Base-by-base conservation (phyloP, 2,797 vertebrate species). In the Neosalanx taihuensis region DNA sequence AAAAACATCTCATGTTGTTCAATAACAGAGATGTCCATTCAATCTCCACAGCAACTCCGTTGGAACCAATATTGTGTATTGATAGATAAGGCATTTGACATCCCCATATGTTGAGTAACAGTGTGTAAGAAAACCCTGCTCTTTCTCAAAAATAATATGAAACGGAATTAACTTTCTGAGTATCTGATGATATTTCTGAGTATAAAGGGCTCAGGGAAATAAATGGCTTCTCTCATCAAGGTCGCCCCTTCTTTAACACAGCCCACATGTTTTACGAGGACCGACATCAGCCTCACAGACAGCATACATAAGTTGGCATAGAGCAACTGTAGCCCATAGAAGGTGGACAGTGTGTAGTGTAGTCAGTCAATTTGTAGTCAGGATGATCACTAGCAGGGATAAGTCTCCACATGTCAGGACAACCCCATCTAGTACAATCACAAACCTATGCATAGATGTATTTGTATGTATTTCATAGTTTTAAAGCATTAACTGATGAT, bases 151-250 rank as follows among this genome's bases (percentile, higher is more conserved):
- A 53, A 86, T 85, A 87, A 90, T 90, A 85, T 90, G 61, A 83
- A 83, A 86, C 86, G 77, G 78, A 85, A 81, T 89, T 72, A 68
- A 83, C 83, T 89, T 89, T 87, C 87, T 87, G 87, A 87, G 90
- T 85, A 91, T 86, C 86, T 86, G 90, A 85, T 89, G 88, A 91
- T 91, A 87, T 91, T 90, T 90, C 88, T 73, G 31, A 91, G 87
- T 73, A 3, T 60, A 33, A 64, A 41, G 12, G 37, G 37, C 37
- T 41, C 9, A 10, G 37, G 37, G 37, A 41, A 41, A 87, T 86
- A 58, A 89, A 90, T 87, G 88, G 80, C 58, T 72, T 64, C 86
- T 89, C 87, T 90, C 80, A 87, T 86, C 49, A 7, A 37, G n/a
- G 75, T 68, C 58, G 68, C 82, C 72, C 72, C 12, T 61, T 76